Conservation (phyloP, 2,888 invertebrate species). For the Drosophila kambysellisi region DNA sequence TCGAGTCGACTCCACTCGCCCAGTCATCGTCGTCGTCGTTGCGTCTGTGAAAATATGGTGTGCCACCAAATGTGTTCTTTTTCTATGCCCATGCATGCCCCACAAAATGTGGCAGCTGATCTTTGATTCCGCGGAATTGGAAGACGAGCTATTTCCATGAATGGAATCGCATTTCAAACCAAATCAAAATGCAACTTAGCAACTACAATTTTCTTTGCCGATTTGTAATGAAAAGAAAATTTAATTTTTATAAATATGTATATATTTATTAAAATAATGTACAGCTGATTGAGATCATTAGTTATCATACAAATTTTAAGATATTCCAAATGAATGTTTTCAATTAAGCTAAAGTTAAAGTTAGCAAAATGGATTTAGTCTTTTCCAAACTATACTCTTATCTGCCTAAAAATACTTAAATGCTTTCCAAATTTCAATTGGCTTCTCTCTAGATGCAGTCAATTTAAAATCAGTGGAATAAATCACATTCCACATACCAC, state of each 20-base stretch:
- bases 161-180: constrained; percentile 57
- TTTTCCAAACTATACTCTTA: not conserved
- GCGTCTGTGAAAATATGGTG: constrained; percentile 5
- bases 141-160: constrained; percentile 44
- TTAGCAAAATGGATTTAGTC: not conserved
- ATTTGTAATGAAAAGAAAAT: not conserved
- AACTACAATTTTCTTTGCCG: not conserved
- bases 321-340: not conserved
- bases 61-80: constrained; percentile 16
- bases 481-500: constrained; percentile 40
- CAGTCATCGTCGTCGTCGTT: not conserved
- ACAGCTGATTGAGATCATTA: not conserved
- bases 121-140: constrained; percentile 40
- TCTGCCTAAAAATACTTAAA: not conserved
- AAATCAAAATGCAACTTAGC: not conserved
- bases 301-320: not conserved
- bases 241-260: not conserved
- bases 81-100: not conserved
- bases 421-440: not conserved
- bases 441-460: not conserved
- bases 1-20: constrained; percentile 12
- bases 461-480: not conserved
- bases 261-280: not conserved
- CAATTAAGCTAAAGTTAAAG: not conserved
- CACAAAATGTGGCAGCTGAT: constrained; percentile 33